phyloP scores from a whole-genome alignment of 2,888 invertebrate species.

The Mantis religiosa region DNA sequence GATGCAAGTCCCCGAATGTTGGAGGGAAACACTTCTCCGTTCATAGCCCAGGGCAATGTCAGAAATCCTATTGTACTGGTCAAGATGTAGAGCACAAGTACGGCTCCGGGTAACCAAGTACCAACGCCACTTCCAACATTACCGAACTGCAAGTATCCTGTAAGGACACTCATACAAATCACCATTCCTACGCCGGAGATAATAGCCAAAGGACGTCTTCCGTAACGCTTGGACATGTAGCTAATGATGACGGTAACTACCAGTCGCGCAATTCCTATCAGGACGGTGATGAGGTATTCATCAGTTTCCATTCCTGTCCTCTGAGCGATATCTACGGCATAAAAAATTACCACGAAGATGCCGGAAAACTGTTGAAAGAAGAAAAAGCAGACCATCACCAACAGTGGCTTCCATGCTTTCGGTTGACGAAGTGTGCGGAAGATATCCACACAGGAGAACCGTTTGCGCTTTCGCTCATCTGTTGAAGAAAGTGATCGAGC shows the following conservation, averaged over 20 bases:
- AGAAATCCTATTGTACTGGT: constrained; percentile 52
- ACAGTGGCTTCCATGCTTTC: constrained; percentile 48
- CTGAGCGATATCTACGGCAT: constrained; percentile 51
- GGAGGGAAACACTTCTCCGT: constrained; percentile 53
- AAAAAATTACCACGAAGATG: constrained; percentile 53
- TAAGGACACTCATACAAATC: constrained; percentile 50
- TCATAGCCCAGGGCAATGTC: constrained; percentile 55
- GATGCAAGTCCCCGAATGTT: constrained; percentile 50
- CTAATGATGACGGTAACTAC: constrained; percentile 46
- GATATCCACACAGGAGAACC: neutral
- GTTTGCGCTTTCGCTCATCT: neutral
- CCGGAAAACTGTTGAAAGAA: constrained; percentile 58
- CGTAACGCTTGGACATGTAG: constrained; percentile 51
- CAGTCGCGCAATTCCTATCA: constrained; percentile 50
- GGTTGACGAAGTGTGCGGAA: constrained; percentile 38
- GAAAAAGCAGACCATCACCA: constrained; percentile 49
- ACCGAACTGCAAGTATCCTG: constrained; percentile 42
- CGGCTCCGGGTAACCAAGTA: constrained; percentile 44
- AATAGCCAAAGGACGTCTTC: constrained; percentile 55
- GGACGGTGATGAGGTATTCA: constrained; percentile 48
- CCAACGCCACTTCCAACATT: constrained; percentile 33
- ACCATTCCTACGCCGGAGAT: constrained; percentile 55
- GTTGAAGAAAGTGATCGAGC: neutral
- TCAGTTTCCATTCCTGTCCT: constrained; percentile 48
- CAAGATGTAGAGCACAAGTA: constrained; percentile 50